phyloP scores from a whole-genome alignment of 2,888 invertebrate species.

The Sthenelais limicola region DNA sequence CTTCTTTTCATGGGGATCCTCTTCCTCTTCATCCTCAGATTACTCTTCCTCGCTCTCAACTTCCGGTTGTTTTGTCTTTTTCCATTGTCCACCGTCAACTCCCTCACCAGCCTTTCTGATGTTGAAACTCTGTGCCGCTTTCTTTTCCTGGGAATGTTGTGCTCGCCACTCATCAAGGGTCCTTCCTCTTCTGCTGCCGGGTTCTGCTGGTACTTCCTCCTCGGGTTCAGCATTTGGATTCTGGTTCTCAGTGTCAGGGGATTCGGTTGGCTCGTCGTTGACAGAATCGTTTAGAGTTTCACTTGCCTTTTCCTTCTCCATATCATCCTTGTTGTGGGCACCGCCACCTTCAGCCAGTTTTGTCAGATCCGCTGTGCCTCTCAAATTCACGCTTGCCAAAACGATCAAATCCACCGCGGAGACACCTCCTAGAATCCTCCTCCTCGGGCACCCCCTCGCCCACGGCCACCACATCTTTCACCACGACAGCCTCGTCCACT shows the following conservation, averaged over 20 bases:
- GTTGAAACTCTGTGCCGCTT: constrained; percentile 74
- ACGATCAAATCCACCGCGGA: too few relatives aligned
- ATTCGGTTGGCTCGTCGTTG: constrained; percentile 6
- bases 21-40: constrained; percentile 71
- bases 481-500: constrained; percentile 37
- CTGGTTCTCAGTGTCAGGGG: constrained; percentile 58
- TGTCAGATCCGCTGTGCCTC: constrained; percentile 94
- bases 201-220: constrained; percentile 73
- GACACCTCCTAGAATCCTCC: too few relatives aligned
- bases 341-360: constrained; percentile 95
- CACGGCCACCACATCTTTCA: constrained; percentile 41
- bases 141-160: constrained; percentile 80
- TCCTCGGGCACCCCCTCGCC: constrained; percentile 56
- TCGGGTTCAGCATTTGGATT: constrained; percentile 40
- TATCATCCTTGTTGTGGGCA: constrained; percentile 93
- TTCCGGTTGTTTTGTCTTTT: constrained; percentile 72
- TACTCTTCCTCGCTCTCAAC: constrained; percentile 76
- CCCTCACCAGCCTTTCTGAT: constrained; percentile 95
- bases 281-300: constrained; percentile 59
- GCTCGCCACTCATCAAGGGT: constrained; percentile 97
- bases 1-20: constrained; percentile 59
- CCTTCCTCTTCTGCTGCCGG: constrained; percentile 87
- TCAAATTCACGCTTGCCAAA: constrained; percentile 92
- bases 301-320: constrained; percentile 80
- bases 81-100: constrained; percentile 84